Evolutionary conservation across 2,113 vertebrate species (phyloP), one percentile per base, ranked within the genome.

Genomic region (Alectura lathami): DNA sequence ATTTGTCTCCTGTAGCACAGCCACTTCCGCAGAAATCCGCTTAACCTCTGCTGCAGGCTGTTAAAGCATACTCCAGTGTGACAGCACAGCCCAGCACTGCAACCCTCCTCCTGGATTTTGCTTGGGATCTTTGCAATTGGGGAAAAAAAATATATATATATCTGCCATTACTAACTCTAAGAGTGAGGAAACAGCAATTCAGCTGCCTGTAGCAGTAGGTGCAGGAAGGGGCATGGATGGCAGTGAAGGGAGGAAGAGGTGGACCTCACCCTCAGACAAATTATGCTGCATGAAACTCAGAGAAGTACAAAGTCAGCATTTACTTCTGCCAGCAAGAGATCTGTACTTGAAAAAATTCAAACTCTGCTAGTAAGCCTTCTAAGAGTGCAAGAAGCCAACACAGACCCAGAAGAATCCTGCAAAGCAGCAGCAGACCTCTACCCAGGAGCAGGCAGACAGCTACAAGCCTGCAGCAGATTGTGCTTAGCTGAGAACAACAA

Each of bases 171-270:
- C 23, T 17, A 42, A 60, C 13, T 50, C 64, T 51, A 54, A 67
- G 15, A 74, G 42, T 0, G 0, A 86, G 11, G 32, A 3, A 66
- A 27, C 8, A 54, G 51, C 69, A 51, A 21, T 43, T 45, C 21
- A 70, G 9, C 14, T 11, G 5, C 0, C 6, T 11, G 22, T 32
- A 68, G 76, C 40, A 72, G 38, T 3, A 60, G 72, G 30, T 1
- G 17, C 2, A 14, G 22, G 43, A 72, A 72, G 26, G 45, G 30
- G 57, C 10, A 54, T 42, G 45, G 42, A 63, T 18, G 7, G 32
- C 13, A 30, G 16, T 17, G 68, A 34, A 54, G 38, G 32, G 32
- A 34, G 36, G 38, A 23, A 57, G 38, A 85, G 21, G 3, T 29
- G 13, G 20, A 74, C 2, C 18, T 86, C 21, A 20, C 13, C 67